Base-by-base conservation (phyloP, 2,888 invertebrate genomes). In the Odontocolon sp. region DNA sequence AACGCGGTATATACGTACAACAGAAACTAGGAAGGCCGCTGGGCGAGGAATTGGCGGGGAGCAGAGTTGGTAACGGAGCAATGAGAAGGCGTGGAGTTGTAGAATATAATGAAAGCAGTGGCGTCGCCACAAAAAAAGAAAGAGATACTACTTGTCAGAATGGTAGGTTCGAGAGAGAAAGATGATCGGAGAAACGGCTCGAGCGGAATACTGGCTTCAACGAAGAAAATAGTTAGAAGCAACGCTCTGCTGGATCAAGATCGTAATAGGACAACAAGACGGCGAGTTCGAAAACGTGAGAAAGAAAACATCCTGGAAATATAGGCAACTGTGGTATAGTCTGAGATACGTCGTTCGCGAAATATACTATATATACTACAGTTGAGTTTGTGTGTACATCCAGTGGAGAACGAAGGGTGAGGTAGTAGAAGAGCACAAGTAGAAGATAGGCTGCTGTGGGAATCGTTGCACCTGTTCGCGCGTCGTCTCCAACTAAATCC, bases 401-500 rank as follows among this genome's bases (percentile, higher is more conserved):
- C 18, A 18, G 26, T 9, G 59, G 14, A 31, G 21, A 26, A 52
- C 26, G 28, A 33, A 45, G 47, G 52, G 64, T 31, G 47, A 31
- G 38, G 16, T 36, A 56, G 23, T 50, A 38, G 16, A 47, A 67
- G 54, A 38, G 23, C 18, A 47, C 33, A 64, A 26, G 33, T 31
- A 47, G 61, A 57, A 70, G 14, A 56, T 36, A 33, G 36, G 59
- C 45, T 28, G 38, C 66, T 28, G 77, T 80, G 80, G 54, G 80
- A 78, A 80, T 64, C 45, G 56, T 52, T 45, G 70, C 76, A 80
- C 72, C 78, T 76, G 78, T 78, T 78, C 63, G 63, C 66, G 18
- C 33, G 31, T 64, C 69, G 61, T 45, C 63, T 72, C 38, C 47
- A 40, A 36, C 50, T 67, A 77, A 77, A 77, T 77, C 77, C 77